Base-by-base conservation (phyloP, 2,888 invertebrate species). In the Nomada fabriciana region DNA sequence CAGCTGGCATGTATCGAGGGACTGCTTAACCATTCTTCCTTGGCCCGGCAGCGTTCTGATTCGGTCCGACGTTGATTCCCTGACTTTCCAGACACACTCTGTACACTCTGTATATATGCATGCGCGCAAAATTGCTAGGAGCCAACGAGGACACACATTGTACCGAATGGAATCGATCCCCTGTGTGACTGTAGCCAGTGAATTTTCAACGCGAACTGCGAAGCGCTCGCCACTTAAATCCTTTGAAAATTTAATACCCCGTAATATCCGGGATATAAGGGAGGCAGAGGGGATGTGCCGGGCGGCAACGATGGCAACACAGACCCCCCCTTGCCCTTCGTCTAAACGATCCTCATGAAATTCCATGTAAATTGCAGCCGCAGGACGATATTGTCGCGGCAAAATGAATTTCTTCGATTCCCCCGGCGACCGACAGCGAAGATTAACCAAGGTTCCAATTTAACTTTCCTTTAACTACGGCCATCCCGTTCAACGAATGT, bases 241-340 rank as follows among this genome's bases (percentile, higher is more conserved):
- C 52, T 60, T 43, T 69, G 75, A 69, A 63, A 69, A 55, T 53
- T 75, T 63, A 52, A 67, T 74, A 50, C 36, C n/a, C n/a, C 47
- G 65, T 73, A 65, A 73, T 65, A 73, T 57, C 57, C 47, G 18
- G 47, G 47, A 15, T 47, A 47, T 47, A 18, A 10, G 52, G 29
- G 65, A 42, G 0, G 20, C 10, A 7, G 18, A 15, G 2, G 2
- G 15, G 29, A 11, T n/a, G 18, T 11, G 15, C 20, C 15, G 4
- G 29, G 15, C n/a, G 4, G 10, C 29, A 25, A 9, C 13, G 57
- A 53, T 53, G 53, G n/a, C 53, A 53, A 20, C 15, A 4, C 10
- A 13, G 4, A 29, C 18, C 11, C 2, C 43, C 43, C 43, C 13
- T 10, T 10, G 1, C 47, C 47, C 47, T 29, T 60, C 60, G 18